Percentiles rank a stretch among this genome's conserved stretches.
Evolutionary conservation across 1,140 invertebrate species (phyloP).

Genomic region (Glossosoma conforme): DNA sequence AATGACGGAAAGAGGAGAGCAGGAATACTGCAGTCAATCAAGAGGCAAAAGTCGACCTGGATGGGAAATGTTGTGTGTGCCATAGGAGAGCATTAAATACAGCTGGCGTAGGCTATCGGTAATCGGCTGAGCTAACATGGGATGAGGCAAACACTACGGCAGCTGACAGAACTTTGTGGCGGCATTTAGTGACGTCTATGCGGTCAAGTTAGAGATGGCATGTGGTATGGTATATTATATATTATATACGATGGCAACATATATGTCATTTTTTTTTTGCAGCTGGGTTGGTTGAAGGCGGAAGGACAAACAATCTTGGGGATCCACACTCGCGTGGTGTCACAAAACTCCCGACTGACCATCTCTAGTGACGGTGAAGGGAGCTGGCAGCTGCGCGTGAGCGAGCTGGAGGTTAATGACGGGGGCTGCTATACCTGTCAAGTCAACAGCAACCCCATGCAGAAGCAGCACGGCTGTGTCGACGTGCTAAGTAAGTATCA

Average conservation of each 20-base stretch:
- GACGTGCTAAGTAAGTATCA: slow-evolving; percentile 72
- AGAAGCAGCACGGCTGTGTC: slow-evolving; percentile 80
- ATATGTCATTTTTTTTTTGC: slow-evolving; percentile 23
- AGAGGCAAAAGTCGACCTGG: too few species aligned
- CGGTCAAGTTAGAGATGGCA: background rate
- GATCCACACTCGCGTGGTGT: slow-evolving; percentile 79
- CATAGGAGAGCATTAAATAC: too few species aligned
- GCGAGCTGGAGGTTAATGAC: slow-evolving; percentile 66
- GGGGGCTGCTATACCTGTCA: slow-evolving; percentile 81
- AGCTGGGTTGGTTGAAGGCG: slow-evolving; percentile 89
- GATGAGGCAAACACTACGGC: too few species aligned
- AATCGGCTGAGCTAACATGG: too few species aligned
- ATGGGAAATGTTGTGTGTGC: too few species aligned
- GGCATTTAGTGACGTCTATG: too few species aligned
- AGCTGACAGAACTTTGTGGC: too few species aligned
- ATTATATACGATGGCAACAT: background rate
- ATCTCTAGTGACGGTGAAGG: slow-evolving; percentile 71
- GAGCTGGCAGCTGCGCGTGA: slow-evolving; percentile 74
- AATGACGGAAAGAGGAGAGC: too few species aligned
- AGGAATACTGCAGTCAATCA: too few species aligned
- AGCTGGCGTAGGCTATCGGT: too few species aligned
- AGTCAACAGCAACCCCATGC: slow-evolving; percentile 85
- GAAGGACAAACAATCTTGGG: slow-evolving; percentile 86
- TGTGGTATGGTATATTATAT: background rate
- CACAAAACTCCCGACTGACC: slow-evolving; percentile 76